These are phyloP conservation scores for Poeciliopsis gracilis DNA, from an alignment of 2,797 vertebrate species.

Conservation along the genomic window DNA sequence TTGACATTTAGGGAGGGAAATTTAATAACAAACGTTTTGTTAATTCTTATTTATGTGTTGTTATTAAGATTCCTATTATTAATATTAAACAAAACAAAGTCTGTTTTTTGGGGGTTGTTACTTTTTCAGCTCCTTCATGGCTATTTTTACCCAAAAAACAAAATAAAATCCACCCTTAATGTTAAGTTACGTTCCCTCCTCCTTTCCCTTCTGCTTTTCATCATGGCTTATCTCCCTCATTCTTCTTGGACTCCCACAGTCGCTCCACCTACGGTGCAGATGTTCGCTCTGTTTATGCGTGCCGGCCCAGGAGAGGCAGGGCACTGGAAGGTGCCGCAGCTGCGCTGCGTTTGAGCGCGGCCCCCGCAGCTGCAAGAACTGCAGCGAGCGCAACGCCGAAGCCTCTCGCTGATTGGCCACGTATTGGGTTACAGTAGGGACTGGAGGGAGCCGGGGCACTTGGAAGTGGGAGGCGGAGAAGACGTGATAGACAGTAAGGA, in stretches of 20 bases:
- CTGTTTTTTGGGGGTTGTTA: neutral
- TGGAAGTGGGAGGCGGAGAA: conserved; percentile 27
- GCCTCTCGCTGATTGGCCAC: conserved; percentile 62
- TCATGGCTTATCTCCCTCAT: conserved; percentile 48
- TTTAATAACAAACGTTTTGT: neutral
- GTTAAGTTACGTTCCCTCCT: conserved; percentile 2
- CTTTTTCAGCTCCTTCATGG: conserved; percentile 6
- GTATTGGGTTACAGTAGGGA: conserved; percentile 65
- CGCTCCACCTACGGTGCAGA: conserved; percentile 63
- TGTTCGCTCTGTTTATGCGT: conserved; percentile 56
- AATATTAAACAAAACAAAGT: neutral
- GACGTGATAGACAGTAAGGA: conserved; percentile 34
- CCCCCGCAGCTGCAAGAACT: conserved; percentile 72
- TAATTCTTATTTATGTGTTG: neutral
- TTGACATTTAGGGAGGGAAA: conserved; percentile 4
- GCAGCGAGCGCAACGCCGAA: conserved; percentile 60
- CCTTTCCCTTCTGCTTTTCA: conserved; percentile 20
- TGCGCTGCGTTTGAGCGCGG: conserved; percentile 61
- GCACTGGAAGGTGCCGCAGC: conserved; percentile 73
- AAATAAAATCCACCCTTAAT: neutral
- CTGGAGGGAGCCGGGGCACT: conserved; percentile 42
- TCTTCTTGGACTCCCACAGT: conserved; percentile 64
- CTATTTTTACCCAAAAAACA: conserved; percentile 15
- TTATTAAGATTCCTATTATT: conserved; percentile 3
- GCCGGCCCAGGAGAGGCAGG: conserved; percentile 40